Conservation (phyloP, 2,797 vertebrate species). For the Sebastes miniatus region DNA sequence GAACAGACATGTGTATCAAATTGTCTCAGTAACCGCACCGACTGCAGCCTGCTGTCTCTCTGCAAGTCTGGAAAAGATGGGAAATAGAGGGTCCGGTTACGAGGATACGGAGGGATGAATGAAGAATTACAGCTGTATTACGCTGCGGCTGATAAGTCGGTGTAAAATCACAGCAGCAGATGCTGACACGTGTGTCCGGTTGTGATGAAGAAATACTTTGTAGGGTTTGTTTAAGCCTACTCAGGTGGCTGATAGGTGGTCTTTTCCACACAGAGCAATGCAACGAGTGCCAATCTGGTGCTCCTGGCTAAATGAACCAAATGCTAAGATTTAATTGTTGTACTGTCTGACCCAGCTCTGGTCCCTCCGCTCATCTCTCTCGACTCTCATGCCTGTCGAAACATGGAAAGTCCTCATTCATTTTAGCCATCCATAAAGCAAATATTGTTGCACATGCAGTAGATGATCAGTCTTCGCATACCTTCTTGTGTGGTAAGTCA, state of each 20-base stretch:
- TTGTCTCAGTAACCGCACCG: constrained; percentile 58
- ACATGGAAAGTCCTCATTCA: constrained; percentile 98
- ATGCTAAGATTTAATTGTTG: constrained; percentile 53
- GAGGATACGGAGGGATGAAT: constrained; percentile 60
- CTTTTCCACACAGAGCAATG: background rate
- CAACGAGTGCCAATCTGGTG: background rate
- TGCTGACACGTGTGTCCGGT: constrained; percentile 12
- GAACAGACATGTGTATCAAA: constrained; percentile 63
- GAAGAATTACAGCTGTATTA: constrained; percentile 70
- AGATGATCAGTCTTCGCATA: constrained; percentile 97
- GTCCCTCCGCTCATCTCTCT: constrained; percentile 81
- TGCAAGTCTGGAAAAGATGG: constrained; percentile 62
- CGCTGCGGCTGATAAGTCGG: constrained; percentile 26
- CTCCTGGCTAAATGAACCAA: constrained; percentile 21
- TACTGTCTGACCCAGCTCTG: constrained; percentile 47
- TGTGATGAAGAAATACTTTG: constrained; percentile 14
- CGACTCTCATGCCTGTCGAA: constrained; percentile 91
- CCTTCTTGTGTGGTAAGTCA: constrained; percentile 99
- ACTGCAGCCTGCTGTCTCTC: constrained; percentile 50
- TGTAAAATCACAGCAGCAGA: constrained; percentile 37
- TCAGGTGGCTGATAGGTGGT: constrained; percentile 23
- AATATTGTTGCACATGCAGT: constrained; percentile 99
- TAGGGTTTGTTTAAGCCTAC: constrained; percentile 21
- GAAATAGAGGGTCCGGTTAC: constrained; percentile 62
- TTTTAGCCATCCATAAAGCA: constrained; percentile 98